Percentiles rank a stretch among this genome's conserved stretches.
phyloP scores from a whole-genome alignment of 2,888 invertebrate genomes.

The Chaitophorus viminalis region DNA sequence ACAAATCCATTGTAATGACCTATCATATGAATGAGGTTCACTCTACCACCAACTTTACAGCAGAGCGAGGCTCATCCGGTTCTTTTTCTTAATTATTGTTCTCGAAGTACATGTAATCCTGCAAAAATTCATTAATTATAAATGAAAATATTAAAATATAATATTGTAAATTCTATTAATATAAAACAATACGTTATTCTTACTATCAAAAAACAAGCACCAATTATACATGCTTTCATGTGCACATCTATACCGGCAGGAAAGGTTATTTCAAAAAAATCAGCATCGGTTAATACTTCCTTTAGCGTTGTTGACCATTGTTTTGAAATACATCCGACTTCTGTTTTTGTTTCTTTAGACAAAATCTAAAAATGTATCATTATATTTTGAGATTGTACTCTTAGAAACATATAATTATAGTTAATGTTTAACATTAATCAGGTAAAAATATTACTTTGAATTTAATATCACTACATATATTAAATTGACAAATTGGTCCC shows the following conservation, averaged over 20 bases:
- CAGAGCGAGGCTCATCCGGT: too few relatives aligned
- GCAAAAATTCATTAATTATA: constrained; percentile 66
- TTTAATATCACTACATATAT: constrained; percentile 83
- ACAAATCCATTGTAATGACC: too few relatives aligned
- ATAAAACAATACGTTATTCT: too few relatives aligned
- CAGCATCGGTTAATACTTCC: constrained; percentile 86
- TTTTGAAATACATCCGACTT: constrained; percentile 88
- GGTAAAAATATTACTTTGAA: constrained; percentile 75
- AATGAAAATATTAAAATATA: constrained; percentile 19
- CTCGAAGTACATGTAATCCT: constrained; percentile 90
- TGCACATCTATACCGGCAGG: constrained; percentile 88
- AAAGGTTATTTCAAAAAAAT: constrained; percentile 90
- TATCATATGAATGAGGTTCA: too few relatives aligned
- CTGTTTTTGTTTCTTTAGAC: constrained; percentile 78
- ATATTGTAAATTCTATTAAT: too few relatives aligned
- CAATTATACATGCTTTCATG: constrained; percentile 83
- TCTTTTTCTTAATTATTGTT: constrained; percentile 77
- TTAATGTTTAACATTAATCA: background rate
- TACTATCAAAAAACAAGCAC: constrained; percentile 84
- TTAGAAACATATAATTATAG: background rate
- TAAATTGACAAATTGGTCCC: constrained; percentile 75
- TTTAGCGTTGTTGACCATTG: constrained; percentile 87
- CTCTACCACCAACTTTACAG: constrained; percentile 66
- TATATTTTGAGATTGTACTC: background rate
- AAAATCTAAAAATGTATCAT: constrained; percentile 72